Evolutionary conservation across 2,888 invertebrate species (phyloP).

Genomic region (Cetonia aurata): DNA sequence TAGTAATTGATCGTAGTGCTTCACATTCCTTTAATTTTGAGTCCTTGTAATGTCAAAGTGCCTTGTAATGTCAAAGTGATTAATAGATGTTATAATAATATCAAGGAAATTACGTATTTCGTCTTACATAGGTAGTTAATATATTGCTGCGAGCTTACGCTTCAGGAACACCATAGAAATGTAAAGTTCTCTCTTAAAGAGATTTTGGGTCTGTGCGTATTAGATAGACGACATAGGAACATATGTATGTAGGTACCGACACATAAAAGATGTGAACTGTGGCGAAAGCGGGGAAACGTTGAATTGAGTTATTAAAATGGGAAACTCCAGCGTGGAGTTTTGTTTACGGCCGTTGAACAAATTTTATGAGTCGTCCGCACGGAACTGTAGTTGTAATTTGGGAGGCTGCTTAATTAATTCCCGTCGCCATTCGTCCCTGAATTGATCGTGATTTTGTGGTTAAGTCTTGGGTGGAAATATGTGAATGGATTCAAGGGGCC

Average conservation of each 20-base stretch:
- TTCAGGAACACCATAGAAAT: background rate
- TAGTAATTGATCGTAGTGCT: no score
- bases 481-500: no score
- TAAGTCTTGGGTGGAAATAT: no score
- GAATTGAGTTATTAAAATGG: constrained; percentile 39
- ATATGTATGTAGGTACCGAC: background rate
- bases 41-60: no score
- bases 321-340: constrained; percentile 16
- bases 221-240: background rate
- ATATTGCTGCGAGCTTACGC: no score
- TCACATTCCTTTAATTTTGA: no score
- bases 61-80: no score
- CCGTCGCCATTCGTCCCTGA: background rate
- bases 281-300: constrained; percentile 33
- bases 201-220: background rate
- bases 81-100: no score
- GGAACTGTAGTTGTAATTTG: constrained; percentile 27
- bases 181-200: constrained; percentile 15
- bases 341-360: constrained; percentile 36
- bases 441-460: no score
- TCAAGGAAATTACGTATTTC: no score
- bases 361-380: constrained; percentile 28
- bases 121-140: no score
- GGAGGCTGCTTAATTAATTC: constrained; percentile 23
- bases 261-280: background rate